A percentile compares a stretch with the other conserved stretches of the same genome.
Conservation (phyloP, 2,888 invertebrate species). For the Linnaemya vulpina region DNA sequence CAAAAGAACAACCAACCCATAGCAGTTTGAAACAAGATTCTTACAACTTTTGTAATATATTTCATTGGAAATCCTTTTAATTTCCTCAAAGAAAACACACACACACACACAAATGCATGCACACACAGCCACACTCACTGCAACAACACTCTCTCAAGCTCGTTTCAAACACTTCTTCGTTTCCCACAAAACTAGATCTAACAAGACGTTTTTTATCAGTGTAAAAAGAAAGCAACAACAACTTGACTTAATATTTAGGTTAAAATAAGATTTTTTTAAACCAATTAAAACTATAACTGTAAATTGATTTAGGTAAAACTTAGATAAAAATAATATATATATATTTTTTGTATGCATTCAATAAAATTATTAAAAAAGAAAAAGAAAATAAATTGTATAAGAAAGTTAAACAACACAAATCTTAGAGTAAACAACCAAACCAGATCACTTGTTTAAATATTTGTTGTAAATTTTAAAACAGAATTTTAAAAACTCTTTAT, state of each 20-base stretch:
- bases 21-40: conserved; percentile 1
- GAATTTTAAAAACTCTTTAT: conserved; percentile 33
- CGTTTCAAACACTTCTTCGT: conserved; percentile 29
- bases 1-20: conserved; percentile 26
- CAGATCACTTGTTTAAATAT: conserved; percentile 34
- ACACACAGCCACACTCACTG: neutral
- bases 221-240: conserved; percentile 41
- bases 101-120: neutral
- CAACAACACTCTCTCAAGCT: neutral
- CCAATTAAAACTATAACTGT: conserved; percentile 53
- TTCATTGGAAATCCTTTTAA: conserved; percentile 26
- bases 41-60: conserved; percentile 51
- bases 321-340: conserved; percentile 49
- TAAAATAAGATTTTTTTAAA: conserved; percentile 58
- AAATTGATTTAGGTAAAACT: conserved; percentile 57
- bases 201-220: conserved; percentile 58
- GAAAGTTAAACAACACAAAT: conserved; percentile 10
- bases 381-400: conserved; percentile 5
- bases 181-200: conserved; percentile 47
- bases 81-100: conserved; percentile 1
- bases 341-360: conserved; percentile 71
- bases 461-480: conserved; percentile 52
- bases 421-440: conserved; percentile 18
- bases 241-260: conserved; percentile 56
- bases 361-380: conserved; percentile 37